Base-by-base conservation (phyloP, 1,140 invertebrate species). In the Thaumatotibia leucotreta region DNA sequence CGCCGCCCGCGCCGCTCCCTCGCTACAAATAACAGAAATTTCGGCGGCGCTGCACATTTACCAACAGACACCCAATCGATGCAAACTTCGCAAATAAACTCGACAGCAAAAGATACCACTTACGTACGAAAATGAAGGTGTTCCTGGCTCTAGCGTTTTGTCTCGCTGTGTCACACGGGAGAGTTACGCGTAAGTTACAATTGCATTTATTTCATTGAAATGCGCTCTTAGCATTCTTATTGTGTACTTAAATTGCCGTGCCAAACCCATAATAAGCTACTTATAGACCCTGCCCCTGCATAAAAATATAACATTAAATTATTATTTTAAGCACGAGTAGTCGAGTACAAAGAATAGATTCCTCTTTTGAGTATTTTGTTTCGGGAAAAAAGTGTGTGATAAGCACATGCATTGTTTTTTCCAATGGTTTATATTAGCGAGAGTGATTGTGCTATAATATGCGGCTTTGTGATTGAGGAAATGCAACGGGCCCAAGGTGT, bases 21-120 rank as follows among this genome's bases (percentile, higher is more conserved):
- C 69, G 69, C 67, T 88, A 86, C 84, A 88, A 84, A 88, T 85
- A 86, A 75, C 72, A 71, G 68, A 63, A 68, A 66, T 66, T 73
- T 76, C 70, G 76, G 74, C 77, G 71, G 66, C 65, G 49, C 69
- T 72, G 78, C 74, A 79, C 83, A 84, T 73, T 86, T 75, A 73
- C 69, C 68, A 61, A 64, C 67, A 65, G 68, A 61, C 79, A 65
- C 61, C 68, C 68, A 66, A 61, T 61, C 67, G 66, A 66, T 69
- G 66, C 70, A 31, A 58, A 58, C 52, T 58, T 58, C 52, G 24
- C 52, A 58, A 58, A 58, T 31, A 58, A 58, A 58, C 52, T 27
- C 22, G 10, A 20, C 49, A 50, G 20, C 50, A 0, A 27, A 54
- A 10, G n/a, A 24, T 20, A 63, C 2, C 64, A 66, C 62, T 67